These are phyloP conservation scores for Sceloporus tristichus DNA, from an alignment of 2,113 vertebrate genomes.

Conservation along the genomic window DNA sequence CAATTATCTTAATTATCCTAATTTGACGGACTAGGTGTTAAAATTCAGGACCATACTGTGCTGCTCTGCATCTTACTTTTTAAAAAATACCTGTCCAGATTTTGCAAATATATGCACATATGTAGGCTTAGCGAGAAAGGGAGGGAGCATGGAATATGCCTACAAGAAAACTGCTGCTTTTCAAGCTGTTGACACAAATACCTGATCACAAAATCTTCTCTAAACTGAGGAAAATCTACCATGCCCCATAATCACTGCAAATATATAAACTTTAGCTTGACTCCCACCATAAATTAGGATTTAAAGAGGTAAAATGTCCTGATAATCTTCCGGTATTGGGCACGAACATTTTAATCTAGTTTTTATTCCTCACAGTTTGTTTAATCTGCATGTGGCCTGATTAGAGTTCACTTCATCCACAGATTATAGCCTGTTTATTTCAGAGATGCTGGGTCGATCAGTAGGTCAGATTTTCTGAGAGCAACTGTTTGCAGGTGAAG, in stretches of 20 bases:
- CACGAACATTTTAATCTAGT: conserved; percentile 88
- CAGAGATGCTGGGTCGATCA: conserved; percentile 80
- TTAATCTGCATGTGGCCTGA: conserved; percentile 98
- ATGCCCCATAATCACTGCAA: conserved; percentile 81
- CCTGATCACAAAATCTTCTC: conserved; percentile 81
- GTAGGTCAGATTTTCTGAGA: conserved; percentile 83
- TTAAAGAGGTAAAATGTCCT: conserved; percentile 86
- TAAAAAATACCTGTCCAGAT: conserved; percentile 7
- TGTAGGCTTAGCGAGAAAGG: conserved; percentile 38
- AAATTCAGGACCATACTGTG: conserved; percentile 32
- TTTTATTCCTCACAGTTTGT: conserved; percentile 89
- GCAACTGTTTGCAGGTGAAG: conserved; percentile 90
- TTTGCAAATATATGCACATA: conserved; percentile 40
- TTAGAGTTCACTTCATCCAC: conserved; percentile 89
- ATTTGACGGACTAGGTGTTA: conserved; percentile 65
- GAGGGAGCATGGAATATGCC: conserved; percentile 49
- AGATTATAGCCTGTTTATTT: conserved; percentile 92
- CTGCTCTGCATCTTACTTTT: conserved; percentile 36
- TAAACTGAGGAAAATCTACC: conserved; percentile 78
- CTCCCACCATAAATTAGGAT: conserved; percentile 90
- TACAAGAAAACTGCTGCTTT: conserved; percentile 59
- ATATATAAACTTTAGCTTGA: conserved; percentile 84
- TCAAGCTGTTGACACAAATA: conserved; percentile 74
- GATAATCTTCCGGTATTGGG: conserved; percentile 86
- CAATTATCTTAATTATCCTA: conserved; percentile 67